phyloP scores from a whole-genome alignment of 2,797 vertebrate species.

The Pagetopsis macropterus region DNA sequence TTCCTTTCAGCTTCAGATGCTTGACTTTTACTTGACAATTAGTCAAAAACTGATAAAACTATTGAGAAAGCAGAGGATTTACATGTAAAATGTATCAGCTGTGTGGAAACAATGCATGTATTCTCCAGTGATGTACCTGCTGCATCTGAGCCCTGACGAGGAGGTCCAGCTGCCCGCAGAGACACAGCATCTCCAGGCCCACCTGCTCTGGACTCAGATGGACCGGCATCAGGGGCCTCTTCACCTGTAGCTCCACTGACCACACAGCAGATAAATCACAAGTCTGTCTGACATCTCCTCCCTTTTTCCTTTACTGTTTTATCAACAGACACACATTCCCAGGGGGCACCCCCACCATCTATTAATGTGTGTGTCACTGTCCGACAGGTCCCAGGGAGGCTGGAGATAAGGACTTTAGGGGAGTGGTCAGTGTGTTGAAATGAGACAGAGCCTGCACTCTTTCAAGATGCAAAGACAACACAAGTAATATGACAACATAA shows the following conservation, averaged over 20 bases:
- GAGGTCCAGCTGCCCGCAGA: slow-evolving; percentile 87
- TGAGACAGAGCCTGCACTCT: neutral
- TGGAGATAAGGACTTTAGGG: slow-evolving; percentile 27
- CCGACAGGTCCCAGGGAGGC: slow-evolving; percentile 17
- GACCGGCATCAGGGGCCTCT: slow-evolving; percentile 83
- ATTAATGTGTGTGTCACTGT: slow-evolving; percentile 1
- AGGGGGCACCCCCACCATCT: neutral
- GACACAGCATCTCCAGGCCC: slow-evolving; percentile 86
- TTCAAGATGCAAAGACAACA: neutral
- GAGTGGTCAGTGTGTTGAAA: slow-evolving; percentile 41
- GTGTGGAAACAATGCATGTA: neutral
- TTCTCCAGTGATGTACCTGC: slow-evolving; percentile 67
- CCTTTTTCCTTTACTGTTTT: neutral
- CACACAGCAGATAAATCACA: slow-evolving; percentile 40
- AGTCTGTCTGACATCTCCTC: neutral
- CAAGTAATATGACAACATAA: neutral
- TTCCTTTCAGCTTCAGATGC: neutral
- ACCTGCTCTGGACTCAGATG: slow-evolving; percentile 85
- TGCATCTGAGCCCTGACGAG: slow-evolving; percentile 86
- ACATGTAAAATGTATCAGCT: neutral
- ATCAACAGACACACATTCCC: neutral
- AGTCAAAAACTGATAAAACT: neutral
- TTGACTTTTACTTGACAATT: neutral
- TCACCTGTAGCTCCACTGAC: slow-evolving; percentile 85
- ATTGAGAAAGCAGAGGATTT: neutral